These are phyloP conservation scores for Cyclura pinguis DNA, from an alignment of 2,797 vertebrate genomes.

Conservation along the genomic window DNA sequence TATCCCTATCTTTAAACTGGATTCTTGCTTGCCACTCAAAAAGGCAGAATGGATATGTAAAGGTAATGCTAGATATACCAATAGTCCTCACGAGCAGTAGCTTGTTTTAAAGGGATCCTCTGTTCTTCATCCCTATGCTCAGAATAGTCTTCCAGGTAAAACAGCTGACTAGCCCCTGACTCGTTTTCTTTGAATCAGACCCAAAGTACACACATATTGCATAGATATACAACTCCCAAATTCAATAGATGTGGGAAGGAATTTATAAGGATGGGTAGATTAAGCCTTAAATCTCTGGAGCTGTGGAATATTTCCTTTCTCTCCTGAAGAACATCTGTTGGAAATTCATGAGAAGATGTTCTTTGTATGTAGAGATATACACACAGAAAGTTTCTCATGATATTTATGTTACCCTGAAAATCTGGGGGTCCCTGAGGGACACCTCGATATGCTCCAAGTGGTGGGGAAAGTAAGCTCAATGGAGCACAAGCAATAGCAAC, in stretches of 20 bases:
- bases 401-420: too few species aligned
- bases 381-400: too few species aligned
- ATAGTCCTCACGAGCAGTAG: background rate
- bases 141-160: background rate
- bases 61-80: background rate
- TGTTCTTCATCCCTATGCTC: background rate
- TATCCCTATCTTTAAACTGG: background rate
- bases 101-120: background rate
- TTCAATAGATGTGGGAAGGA: background rate
- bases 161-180: background rate
- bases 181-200: background rate
- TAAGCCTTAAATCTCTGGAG: background rate
- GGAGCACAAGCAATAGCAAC: too few species aligned
- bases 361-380: background rate
- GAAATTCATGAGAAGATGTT: background rate
- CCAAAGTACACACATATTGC: background rate
- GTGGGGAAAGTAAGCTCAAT: too few species aligned
- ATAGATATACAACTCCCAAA: too few species aligned
- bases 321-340: background rate
- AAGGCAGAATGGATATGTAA: too few species aligned
- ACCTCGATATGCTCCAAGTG: too few species aligned
- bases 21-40: background rate
- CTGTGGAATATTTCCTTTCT: background rate
- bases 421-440: too few species aligned
- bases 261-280: background rate